phyloP scores from a whole-genome alignment of 2,113 vertebrate genomes.

The Ceuthmochares aereus region DNA sequence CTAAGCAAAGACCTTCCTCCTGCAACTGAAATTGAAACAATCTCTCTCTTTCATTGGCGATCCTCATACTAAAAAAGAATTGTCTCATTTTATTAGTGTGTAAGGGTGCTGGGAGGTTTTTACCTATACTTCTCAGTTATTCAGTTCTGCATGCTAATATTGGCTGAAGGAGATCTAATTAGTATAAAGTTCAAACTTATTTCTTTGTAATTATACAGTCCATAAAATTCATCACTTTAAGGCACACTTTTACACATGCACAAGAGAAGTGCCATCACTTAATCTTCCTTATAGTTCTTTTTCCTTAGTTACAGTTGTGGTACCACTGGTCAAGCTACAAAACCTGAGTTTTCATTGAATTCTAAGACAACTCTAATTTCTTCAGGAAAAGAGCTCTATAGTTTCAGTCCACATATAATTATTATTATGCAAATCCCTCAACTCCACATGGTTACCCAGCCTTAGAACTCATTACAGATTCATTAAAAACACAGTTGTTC shows the following conservation, averaged over 20 bases:
- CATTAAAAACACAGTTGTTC: slow-evolving; percentile 57
- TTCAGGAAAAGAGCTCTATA: background rate
- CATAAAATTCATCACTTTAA: slow-evolving; percentile 7
- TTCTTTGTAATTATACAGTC: background rate
- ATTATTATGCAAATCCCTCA: slow-evolving; percentile 53
- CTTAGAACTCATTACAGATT: slow-evolving; percentile 62
- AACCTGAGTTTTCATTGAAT: background rate
- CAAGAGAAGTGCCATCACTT: background rate
- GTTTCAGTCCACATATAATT: slow-evolving; percentile 8
- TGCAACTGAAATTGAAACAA: background rate
- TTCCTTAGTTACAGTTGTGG: background rate
- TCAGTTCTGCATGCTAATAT: background rate
- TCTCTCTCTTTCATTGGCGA: background rate
- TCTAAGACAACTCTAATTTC: background rate
- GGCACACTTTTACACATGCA: background rate
- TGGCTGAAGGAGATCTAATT: background rate
- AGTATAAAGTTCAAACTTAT: background rate
- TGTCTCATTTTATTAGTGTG: background rate
- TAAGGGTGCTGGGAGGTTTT: background rate
- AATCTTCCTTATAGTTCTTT: background rate
- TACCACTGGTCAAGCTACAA: background rate
- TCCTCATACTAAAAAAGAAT: background rate
- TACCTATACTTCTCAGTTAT: background rate
- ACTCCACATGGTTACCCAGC: slow-evolving; percentile 22
- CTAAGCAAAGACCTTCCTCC: background rate